These are phyloP conservation scores for Drosophila takahashii DNA, from an alignment of 1,140 invertebrate species.

Conservation along the genomic window DNA sequence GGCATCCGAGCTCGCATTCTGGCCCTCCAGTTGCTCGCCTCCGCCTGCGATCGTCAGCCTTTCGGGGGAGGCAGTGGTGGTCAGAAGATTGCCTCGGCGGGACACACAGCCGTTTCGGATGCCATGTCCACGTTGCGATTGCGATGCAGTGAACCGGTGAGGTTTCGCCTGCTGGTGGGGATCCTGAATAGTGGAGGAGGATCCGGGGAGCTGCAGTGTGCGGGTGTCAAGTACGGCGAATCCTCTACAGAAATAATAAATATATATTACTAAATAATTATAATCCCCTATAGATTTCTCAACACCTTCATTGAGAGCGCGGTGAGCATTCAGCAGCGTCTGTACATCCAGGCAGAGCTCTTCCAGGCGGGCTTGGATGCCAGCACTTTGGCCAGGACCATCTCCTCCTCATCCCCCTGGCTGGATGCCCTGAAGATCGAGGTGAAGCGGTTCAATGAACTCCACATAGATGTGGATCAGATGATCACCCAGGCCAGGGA, in stretches of 20 bases:
- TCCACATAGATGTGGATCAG: conserved; percentile 89
- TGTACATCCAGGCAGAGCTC: conserved; percentile 96
- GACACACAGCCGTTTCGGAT: conserved; percentile 94
- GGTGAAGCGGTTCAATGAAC: conserved; percentile 89
- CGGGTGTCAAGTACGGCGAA: conserved; percentile 88
- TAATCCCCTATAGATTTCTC: conserved; percentile 87
- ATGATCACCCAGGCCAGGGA: conserved; percentile 80
- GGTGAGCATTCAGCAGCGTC: conserved; percentile 89
- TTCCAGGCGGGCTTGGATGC: conserved; percentile 93
- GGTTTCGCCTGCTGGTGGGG: conserved; percentile 95
- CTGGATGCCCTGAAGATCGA: conserved; percentile 87
- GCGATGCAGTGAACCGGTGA: conserved; percentile 95
- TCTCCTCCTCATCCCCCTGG: conserved; percentile 85
- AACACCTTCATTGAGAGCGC: conserved; percentile 93
- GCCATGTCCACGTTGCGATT: conserved; percentile 94
- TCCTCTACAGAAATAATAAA: accelerated
- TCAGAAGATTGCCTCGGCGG: conserved; percentile 84
- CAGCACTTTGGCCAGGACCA: conserved; percentile 87
- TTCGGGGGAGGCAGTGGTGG: conserved; percentile 73
- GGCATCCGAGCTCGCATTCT: conserved; percentile 80
- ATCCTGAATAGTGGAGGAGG: conserved; percentile 91
- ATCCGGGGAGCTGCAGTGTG: conserved; percentile 90
- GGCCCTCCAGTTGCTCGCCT: conserved; percentile 89
- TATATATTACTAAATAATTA: accelerated
- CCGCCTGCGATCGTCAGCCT: conserved; percentile 89